Conservation (phyloP, 2,888 invertebrate species). For the Ryuthela nishihirai region DNA sequence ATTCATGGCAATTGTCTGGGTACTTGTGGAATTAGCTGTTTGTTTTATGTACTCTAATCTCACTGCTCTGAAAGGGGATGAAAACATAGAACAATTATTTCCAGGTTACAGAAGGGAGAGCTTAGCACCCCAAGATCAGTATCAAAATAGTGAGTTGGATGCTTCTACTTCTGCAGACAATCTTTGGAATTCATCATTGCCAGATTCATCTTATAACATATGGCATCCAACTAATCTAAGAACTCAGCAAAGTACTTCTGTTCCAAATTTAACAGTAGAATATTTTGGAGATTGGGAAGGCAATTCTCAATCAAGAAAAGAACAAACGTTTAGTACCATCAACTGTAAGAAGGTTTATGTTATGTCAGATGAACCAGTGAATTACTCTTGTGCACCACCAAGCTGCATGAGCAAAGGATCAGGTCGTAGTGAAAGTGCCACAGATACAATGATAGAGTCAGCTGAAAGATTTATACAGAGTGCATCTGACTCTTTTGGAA, state of each 20-base stretch:
- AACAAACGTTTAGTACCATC: slow-evolving; percentile 26
- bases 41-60: slow-evolving; percentile 22
- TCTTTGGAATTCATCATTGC: too few species aligned
- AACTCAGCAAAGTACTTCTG: slow-evolving; percentile 20
- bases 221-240: too few species aligned
- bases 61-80: slow-evolving; percentile 17
- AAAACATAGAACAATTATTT: slow-evolving; percentile 27
- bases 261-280: slow-evolving; percentile 25
- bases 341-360: slow-evolving; percentile 13
- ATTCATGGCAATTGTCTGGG: slow-evolving; percentile 53
- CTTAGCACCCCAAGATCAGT: too few species aligned
- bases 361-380: too few species aligned
- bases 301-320: slow-evolving; percentile 1
- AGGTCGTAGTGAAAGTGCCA: slow-evolving; percentile 8
- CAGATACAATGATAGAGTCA: slow-evolving; percentile 32
- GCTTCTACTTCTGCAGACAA: too few species aligned
- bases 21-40: slow-evolving; percentile 33
- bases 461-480: slow-evolving; percentile 28
- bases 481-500: slow-evolving; percentile 21
- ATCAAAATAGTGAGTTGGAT: too few species aligned
- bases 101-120: slow-evolving; percentile 25
- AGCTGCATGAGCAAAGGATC: slow-evolving; percentile 1
- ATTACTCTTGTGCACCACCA: too few species aligned
- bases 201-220: too few species aligned
- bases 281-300: slow-evolving; percentile 15